These are phyloP conservation scores for Neria commutata DNA, from an alignment of 2,888 invertebrate genomes.

Conservation along the genomic window DNA sequence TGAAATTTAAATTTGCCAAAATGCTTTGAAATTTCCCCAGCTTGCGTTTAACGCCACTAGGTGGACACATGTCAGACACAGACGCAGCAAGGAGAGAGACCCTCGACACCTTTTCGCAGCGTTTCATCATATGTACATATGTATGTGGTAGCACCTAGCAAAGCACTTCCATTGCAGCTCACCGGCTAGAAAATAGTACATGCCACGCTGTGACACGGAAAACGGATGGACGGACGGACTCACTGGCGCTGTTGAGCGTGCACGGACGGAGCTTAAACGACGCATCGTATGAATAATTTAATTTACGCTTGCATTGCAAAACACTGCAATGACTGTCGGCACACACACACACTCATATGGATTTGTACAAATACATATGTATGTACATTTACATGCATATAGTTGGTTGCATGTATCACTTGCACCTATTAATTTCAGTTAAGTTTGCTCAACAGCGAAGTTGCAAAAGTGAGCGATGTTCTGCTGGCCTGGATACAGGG, in stretches of 20 bases:
- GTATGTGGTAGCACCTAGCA: too few species aligned
- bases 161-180: conserved; percentile 12
- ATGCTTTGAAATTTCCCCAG: too few species aligned
- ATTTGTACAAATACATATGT: background rate
- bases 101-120: too few species aligned
- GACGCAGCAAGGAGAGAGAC: background rate
- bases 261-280: background rate
- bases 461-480: background rate
- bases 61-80: too few species aligned
- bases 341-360: background rate
- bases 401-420: too few species aligned
- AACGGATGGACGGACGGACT: conserved; percentile 16
- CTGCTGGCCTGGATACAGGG: background rate
- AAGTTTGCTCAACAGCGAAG: background rate
- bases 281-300: conserved; percentile 20
- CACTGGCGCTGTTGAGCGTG: conserved; percentile 9
- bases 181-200: conserved; percentile 2
- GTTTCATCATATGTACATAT: too few species aligned
- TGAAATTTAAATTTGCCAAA: too few species aligned
- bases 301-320: conserved; percentile 9
- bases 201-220: background rate
- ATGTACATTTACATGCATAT: too few species aligned
- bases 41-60: too few species aligned
- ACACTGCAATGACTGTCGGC: background rate
- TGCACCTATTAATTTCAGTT: background rate